A percentile compares a stretch with the other conserved stretches of the same genome.
Evolutionary conservation across 1,140 invertebrate species (phyloP).

Genomic region (Drosophila quadrilineata): DNA sequence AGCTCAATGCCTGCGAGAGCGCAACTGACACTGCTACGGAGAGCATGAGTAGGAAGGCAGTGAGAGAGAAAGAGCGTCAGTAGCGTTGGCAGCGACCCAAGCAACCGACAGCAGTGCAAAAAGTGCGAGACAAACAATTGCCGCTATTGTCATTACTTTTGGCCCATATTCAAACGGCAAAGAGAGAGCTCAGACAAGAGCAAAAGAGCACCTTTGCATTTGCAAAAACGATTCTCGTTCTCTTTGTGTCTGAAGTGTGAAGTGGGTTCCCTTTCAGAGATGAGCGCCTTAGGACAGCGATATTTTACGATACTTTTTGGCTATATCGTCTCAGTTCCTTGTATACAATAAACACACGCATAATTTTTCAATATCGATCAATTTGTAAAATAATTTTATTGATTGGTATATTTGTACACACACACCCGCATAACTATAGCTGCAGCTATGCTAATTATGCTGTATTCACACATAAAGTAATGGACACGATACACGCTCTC

Average conservation of each 20-base stretch:
- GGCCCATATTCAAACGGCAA: slow-evolving; percentile 65
- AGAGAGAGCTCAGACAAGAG: slow-evolving; percentile 13
- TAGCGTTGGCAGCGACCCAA: slow-evolving; percentile 45
- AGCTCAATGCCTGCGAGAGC: slow-evolving; percentile 21
- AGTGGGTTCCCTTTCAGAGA: slow-evolving; percentile 28
- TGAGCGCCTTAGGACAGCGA: neutral
- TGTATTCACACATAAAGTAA: neutral
- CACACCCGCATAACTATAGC: neutral
- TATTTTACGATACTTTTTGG: slow-evolving; percentile 5
- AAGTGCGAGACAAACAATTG: slow-evolving; percentile 58
- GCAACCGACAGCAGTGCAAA: slow-evolving; percentile 27
- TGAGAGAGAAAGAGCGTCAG: slow-evolving; percentile 11
- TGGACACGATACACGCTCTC: slow-evolving; percentile 28
- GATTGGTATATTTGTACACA: neutral
- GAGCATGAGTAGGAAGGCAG: neutral
- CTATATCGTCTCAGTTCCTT: neutral
- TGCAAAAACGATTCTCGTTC: slow-evolving; percentile 15
- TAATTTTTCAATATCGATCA: no score
- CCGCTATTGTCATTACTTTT: slow-evolving; percentile 76
- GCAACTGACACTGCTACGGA: neutral
- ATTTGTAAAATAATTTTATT: neutral
- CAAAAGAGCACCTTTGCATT: slow-evolving; percentile 22
- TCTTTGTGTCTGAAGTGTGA: slow-evolving; percentile 10
- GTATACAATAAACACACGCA: no score
- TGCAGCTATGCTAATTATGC: slow-evolving; percentile 1